These are phyloP conservation scores for Sycobia sp. DNA, from an alignment of 1,140 invertebrate species.

Conservation along the genomic window DNA sequence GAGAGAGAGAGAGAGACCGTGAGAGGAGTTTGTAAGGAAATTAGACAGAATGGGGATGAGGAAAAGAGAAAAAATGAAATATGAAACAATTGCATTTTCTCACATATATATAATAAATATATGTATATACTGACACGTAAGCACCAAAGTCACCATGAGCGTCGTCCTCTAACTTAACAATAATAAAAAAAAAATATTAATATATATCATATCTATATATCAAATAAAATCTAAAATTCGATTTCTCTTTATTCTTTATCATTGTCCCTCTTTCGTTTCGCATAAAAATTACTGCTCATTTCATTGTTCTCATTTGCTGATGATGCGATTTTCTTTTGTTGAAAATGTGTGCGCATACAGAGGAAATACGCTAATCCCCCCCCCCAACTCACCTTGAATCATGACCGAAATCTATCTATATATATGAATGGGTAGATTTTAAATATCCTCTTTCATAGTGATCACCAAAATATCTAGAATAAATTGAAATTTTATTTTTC, in stretches of 20 bases:
- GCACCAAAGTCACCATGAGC: constrained; percentile 31
- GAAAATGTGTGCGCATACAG: constrained; percentile 7
- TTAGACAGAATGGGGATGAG: too few species aligned
- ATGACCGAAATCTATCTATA: too few species aligned
- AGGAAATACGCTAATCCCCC: constrained; percentile 47
- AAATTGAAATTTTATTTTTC: too few species aligned
- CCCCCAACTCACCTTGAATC: constrained; percentile 41
- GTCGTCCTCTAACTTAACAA: constrained; percentile 28
- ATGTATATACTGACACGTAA: constrained; percentile 30
- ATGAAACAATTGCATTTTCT: constrained; percentile 26
- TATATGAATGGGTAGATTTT: too few species aligned
- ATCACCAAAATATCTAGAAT: too few species aligned
- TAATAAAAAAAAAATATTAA: constrained; percentile 18
- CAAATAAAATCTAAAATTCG: constrained; percentile 14
- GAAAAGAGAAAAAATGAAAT: constrained; percentile 37
- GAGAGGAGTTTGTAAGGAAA: too few species aligned
- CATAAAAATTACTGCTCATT: too few species aligned
- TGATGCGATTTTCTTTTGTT: constrained; percentile 10
- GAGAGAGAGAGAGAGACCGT: too few species aligned
- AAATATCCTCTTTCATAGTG: too few species aligned
- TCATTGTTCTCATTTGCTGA: neutral
- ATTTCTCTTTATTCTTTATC: constrained; percentile 30
- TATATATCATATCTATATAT: neutral
- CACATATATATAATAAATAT: constrained; percentile 15
- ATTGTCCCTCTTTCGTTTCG: too few species aligned